These are phyloP conservation scores for Dipodomys merriami DNA, from an alignment of 2,113 vertebrate genomes.

Conservation along the genomic window DNA sequence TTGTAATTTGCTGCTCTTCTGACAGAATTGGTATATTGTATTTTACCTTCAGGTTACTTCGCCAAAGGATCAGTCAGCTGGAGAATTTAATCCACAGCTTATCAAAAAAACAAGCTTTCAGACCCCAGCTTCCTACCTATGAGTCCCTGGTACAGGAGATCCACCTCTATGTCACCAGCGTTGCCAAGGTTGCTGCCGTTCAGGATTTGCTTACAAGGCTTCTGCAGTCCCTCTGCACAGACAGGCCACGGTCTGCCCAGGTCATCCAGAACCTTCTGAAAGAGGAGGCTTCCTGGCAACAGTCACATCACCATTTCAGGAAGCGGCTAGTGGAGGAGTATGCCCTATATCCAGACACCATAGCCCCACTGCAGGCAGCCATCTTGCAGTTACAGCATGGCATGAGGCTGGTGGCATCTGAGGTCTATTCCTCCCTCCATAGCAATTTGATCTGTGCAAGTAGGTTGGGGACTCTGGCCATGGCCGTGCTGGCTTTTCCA, in stretches of 20 bases:
- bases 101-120: constrained; percentile 94
- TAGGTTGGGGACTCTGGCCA: constrained; percentile 86
- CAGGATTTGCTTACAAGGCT: constrained; percentile 92
- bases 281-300: constrained; percentile 96
- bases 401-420: constrained; percentile 94
- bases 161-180: constrained; percentile 93
- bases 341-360: constrained; percentile 90
- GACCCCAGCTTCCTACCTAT: constrained; percentile 89
- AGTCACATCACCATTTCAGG: constrained; percentile 93
- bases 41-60: constrained; percentile 88
- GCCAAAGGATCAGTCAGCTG: constrained; percentile 91
- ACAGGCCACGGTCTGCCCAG: constrained; percentile 86
- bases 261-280: constrained; percentile 90
- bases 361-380: constrained; percentile 90
- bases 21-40: constrained; percentile 25
- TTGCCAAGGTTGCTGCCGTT: constrained; percentile 89
- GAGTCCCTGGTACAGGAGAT: constrained; percentile 93
- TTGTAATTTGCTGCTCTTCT: not conserved
- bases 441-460: constrained; percentile 76
- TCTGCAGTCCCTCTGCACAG: constrained; percentile 86
- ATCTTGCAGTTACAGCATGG: constrained; percentile 94
- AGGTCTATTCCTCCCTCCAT: constrained; percentile 84
- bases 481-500: constrained; percentile 91
- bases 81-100: constrained; percentile 90
- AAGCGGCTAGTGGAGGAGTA: constrained; percentile 92